phyloP scores from a whole-genome alignment of 2,797 vertebrate species.

The Onychomys torridus region DNA sequence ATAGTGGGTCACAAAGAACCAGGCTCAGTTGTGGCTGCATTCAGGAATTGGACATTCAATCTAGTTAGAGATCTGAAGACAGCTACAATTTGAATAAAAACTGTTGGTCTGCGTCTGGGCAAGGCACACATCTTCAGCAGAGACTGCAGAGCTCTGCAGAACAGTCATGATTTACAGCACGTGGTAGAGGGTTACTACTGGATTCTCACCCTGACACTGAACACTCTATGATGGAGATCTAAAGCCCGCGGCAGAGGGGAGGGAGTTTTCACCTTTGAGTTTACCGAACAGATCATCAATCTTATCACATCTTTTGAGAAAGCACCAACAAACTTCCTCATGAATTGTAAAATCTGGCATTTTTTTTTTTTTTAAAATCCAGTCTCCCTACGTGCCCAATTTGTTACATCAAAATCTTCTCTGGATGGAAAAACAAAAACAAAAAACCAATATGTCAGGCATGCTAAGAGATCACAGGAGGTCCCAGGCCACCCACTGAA shows the following conservation, averaged over 20 bases:
- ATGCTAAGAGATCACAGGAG: neutral
- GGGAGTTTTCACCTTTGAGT: neutral
- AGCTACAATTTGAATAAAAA: neutral
- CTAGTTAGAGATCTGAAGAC: neutral
- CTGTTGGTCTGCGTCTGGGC: neutral
- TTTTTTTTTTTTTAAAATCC: neutral
- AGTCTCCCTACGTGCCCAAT: neutral
- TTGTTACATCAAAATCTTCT: neutral
- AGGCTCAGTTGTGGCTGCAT: neutral
- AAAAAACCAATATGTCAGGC: neutral
- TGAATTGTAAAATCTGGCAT: neutral
- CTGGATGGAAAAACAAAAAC: neutral
- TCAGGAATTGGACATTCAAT: neutral
- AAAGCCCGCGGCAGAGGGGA: neutral
- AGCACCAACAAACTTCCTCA: neutral
- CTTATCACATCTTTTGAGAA: neutral
- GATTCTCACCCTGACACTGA: neutral
- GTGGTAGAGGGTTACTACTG: neutral
- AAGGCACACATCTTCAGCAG: neutral
- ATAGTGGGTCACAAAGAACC: neutral
- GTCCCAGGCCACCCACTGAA: neutral
- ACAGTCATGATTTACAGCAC: neutral
- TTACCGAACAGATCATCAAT: neutral
- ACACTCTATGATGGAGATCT: neutral
- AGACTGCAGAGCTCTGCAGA: neutral